A percentile compares a stretch with the other conserved stretches of the same genome.
phyloP scores from a whole-genome alignment of 2,888 invertebrate species.

The Drosophila mimica region DNA sequence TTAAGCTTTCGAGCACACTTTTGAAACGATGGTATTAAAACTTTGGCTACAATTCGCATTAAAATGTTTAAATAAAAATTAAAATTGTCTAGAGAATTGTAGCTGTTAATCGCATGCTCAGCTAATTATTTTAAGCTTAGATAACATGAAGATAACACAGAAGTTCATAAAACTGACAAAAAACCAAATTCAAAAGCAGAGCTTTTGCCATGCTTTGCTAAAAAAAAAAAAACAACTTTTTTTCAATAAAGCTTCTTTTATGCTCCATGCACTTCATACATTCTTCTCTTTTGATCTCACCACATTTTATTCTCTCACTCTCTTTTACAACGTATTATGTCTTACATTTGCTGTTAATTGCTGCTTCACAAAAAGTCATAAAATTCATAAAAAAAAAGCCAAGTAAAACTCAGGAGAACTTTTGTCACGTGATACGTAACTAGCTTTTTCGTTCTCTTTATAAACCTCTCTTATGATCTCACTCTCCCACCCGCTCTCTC shows the following conservation, averaged over 20 bases:
- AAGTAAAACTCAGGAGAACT: neutral
- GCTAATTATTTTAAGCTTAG: neutral
- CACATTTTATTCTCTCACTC: neutral
- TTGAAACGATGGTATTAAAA: neutral
- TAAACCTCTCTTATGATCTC: neutral
- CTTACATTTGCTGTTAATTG: neutral
- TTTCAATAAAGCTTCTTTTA: neutral
- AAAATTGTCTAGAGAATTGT: neutral
- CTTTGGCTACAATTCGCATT: neutral
- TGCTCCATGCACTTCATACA: too few species aligned
- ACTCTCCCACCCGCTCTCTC: neutral
- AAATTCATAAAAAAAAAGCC: neutral
- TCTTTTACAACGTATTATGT: neutral
- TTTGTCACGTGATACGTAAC: neutral
- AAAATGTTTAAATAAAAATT: neutral
- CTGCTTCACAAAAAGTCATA: neutral
- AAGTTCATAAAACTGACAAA: neutral
- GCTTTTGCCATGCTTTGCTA: neutral
- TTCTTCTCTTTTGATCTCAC: neutral
- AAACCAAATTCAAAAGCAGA: neutral
- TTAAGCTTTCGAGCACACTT: neutral
- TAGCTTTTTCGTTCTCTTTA: neutral
- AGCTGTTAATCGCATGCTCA: neutral
- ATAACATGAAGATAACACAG: neutral
- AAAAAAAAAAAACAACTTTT: neutral